These are phyloP conservation scores for Palythoa caribaeorum DNA, from an alignment of 92 coral and sea anemone genomes.

Conservation along the genomic window DNA sequence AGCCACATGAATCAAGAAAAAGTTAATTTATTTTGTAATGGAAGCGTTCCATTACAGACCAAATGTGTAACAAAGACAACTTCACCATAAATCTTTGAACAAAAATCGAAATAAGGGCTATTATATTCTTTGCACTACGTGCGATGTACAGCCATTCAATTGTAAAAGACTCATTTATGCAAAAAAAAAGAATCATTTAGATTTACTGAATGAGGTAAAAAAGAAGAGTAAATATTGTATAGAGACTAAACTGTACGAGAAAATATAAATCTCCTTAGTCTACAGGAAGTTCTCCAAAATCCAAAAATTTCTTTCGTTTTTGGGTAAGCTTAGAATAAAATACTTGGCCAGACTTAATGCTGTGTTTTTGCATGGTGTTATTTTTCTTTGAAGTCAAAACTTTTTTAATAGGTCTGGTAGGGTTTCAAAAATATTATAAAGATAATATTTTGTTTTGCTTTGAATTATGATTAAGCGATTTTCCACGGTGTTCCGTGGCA, in stretches of 20 bases:
- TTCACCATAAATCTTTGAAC: not conserved
- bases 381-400: constrained; percentile 2
- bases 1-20: constrained; percentile 10
- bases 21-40: constrained; percentile 7
- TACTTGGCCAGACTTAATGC: not conserved
- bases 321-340: not conserved
- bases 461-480: constrained; percentile 41
- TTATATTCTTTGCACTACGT: not conserved
- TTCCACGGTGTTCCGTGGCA: constrained; percentile 8
- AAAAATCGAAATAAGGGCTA: not conserved
- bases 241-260: not conserved
- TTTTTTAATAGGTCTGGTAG: not conserved
- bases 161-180: not conserved
- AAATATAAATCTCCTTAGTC: not conserved
- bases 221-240: not conserved
- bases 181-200: not conserved
- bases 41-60: constrained; percentile 43
- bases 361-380: not conserved
- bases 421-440: not conserved
- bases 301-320: not conserved
- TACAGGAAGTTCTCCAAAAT: not conserved
- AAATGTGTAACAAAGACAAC: not conserved
- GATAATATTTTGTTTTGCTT: constrained; percentile 40
- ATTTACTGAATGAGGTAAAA: not conserved
- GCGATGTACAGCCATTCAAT: not conserved